Evolutionary conservation across 2,888 invertebrate genomes (phyloP), one percentile per base, ranked within the genome.

Genomic region (Elegia similella): DNA sequence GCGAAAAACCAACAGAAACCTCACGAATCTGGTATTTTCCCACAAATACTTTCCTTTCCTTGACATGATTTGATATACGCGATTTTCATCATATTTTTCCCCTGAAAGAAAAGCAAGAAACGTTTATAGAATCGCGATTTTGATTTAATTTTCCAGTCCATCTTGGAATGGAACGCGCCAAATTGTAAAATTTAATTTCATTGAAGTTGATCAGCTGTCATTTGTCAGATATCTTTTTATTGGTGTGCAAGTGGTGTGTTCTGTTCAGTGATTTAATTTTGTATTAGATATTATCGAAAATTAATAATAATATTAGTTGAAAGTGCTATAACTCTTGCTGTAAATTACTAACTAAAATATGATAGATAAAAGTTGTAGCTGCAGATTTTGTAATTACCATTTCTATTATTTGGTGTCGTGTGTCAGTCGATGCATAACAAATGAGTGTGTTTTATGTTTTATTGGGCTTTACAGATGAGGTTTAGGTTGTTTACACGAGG

Each of bases 391-490:
- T 42, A 42, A 42, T 53, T 42, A 42, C 42, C 23, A 53, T 55
- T 46, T 55, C 10, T 55, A 46, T 59, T 64, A 67, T 75, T n/a
- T 76, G 67, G 67, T 69, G 66, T 69, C 52, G 60, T 62, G 52
- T 67, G 69, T 64, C 61, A 61, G 60, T 62, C 65, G 30, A 62
- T 67, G 66, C 59, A 72, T 75, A 71, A 64, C 63, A 76, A 74
- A 69, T 75, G 62, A 69, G 68, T 74, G 70, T 70, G 68, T 72
- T 76, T 69, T 71, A 75, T 77, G 72, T 80, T 80, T 77, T 77
- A 66, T 72, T 78, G 66, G 73, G 76, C 72, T 69, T 88, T 88
- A 66, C 85, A 91, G 90, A 91, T 90, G 89, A 86, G 76, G 77
- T 69, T 84, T 82, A 87, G 80, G 66, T 73, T 85, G 64, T 73